These are phyloP conservation scores for Anniella stebbinsi DNA, from an alignment of 2,797 vertebrate genomes.

Conservation along the genomic window DNA sequence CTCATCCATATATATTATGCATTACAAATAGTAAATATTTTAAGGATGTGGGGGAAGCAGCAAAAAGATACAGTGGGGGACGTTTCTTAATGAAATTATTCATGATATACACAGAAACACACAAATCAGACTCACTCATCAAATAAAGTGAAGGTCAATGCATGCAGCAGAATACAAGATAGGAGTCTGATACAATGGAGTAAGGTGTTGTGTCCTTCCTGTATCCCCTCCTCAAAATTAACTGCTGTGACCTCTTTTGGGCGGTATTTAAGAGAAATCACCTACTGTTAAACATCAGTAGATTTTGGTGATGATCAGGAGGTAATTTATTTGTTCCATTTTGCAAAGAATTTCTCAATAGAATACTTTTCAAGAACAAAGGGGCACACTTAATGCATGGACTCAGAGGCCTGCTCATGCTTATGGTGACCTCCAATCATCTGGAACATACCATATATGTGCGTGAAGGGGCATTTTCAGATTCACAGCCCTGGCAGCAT, in stretches of 20 bases:
- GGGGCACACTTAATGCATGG: no score
- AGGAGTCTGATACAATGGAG: conserved; percentile 58
- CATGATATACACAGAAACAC: conserved; percentile 80
- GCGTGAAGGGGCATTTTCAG: background rate
- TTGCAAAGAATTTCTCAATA: conserved; percentile 19
- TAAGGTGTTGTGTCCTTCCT: conserved; percentile 72
- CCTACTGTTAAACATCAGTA: conserved; percentile 46
- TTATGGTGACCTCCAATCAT: no score
- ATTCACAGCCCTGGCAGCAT: background rate
- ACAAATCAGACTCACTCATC: conserved; percentile 75
- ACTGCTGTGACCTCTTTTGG: conserved; percentile 74
- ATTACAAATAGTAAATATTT: conserved; percentile 83
- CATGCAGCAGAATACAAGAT: conserved; percentile 78
- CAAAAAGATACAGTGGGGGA: conserved; percentile 75
- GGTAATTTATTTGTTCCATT: background rate
- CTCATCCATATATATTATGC: conserved; percentile 81
- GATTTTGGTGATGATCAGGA: background rate
- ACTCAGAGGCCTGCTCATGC: background rate
- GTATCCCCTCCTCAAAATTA: conserved; percentile 68
- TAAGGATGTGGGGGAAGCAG: conserved; percentile 59
- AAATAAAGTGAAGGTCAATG: conserved; percentile 85
- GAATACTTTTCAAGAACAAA: conserved; percentile 2
- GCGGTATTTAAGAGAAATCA: conserved; percentile 61
- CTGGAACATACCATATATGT: background rate
- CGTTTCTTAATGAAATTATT: conserved; percentile 84